Evolutionary conservation across 2,888 invertebrate species (phyloP).

Genomic region (Cheilosia vulpina): DNA sequence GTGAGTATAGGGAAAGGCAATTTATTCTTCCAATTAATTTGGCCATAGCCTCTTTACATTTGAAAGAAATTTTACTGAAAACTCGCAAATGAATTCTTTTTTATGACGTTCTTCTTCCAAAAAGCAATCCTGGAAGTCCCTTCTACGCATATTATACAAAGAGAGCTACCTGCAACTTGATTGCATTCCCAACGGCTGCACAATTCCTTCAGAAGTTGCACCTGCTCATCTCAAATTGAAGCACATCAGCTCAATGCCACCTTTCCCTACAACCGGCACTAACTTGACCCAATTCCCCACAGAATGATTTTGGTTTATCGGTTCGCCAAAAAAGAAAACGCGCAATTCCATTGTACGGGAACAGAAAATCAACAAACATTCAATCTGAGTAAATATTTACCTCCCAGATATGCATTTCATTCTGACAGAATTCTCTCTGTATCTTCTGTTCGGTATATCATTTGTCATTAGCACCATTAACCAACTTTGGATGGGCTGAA

Average conservation of each 20-base stretch:
- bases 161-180: too few relatives aligned
- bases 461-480: background rate
- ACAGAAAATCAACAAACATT: slow-evolving; percentile 1
- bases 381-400: slow-evolving; percentile 33
- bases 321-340: slow-evolving; percentile 24
- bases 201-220: background rate
- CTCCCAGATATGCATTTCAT: slow-evolving; percentile 30
- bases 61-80: too few relatives aligned
- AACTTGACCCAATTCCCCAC: slow-evolving; percentile 56
- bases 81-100: too few relatives aligned
- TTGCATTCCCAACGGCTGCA: too few relatives aligned
- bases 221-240: background rate
- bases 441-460: background rate
- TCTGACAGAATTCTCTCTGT: background rate
- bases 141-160: too few relatives aligned
- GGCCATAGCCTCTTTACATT: too few relatives aligned
- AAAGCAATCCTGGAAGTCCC: too few relatives aligned
- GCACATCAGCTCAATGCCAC: background rate
- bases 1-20: too few relatives aligned
- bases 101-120: too few relatives aligned
- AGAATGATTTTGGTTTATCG: slow-evolving; percentile 13
- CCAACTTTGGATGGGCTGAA: too few relatives aligned
- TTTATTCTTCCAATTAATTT: too few relatives aligned
- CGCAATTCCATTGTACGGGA: slow-evolving; percentile 7
- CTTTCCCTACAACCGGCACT: background rate